phyloP scores from a whole-genome alignment of 1,140 invertebrate genomes.

The Drosophila ercepeae region DNA sequence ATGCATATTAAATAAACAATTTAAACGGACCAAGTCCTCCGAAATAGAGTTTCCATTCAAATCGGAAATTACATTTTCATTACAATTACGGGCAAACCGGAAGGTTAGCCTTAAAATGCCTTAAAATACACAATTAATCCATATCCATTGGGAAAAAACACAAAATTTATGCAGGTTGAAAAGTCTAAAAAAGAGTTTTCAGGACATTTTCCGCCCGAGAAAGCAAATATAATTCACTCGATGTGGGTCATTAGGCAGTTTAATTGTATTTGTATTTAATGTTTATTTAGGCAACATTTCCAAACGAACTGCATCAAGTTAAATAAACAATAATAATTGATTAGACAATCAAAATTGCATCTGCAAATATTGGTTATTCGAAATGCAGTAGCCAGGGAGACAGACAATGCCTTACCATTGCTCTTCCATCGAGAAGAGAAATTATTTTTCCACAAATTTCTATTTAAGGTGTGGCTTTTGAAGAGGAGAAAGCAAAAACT shows the following conservation, averaged over 20 bases:
- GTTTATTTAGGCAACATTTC: conserved; percentile 45
- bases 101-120: background rate
- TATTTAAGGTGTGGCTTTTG: conserved; percentile 17
- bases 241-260: conserved; percentile 64
- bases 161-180: conserved; percentile 44
- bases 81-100: conserved; percentile 27
- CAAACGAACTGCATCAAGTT: conserved; percentile 21
- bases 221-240: conserved; percentile 57
- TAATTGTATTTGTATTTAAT: conserved; percentile 77
- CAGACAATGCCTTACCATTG: background rate
- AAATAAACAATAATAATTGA: conserved; percentile 68
- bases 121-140: conserved; percentile 42
- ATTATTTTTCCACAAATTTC: no score
- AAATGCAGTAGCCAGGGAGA: conserved; percentile 2
- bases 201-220: conserved; percentile 27
- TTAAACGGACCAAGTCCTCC: conserved; percentile 16
- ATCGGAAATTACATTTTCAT: conserved; percentile 55
- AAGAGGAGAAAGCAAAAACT: conserved; percentile 11
- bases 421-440: no score
- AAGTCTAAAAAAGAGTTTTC: conserved; percentile 26
- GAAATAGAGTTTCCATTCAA: conserved; percentile 10
- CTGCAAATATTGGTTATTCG: conserved; percentile 53
- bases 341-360: conserved; percentile 53
- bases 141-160: conserved; percentile 38
- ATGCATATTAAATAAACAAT: conserved; percentile 1